These are phyloP conservation scores for Diarsia brunnea DNA, from an alignment of 2,888 invertebrate genomes.

Conservation along the genomic window DNA sequence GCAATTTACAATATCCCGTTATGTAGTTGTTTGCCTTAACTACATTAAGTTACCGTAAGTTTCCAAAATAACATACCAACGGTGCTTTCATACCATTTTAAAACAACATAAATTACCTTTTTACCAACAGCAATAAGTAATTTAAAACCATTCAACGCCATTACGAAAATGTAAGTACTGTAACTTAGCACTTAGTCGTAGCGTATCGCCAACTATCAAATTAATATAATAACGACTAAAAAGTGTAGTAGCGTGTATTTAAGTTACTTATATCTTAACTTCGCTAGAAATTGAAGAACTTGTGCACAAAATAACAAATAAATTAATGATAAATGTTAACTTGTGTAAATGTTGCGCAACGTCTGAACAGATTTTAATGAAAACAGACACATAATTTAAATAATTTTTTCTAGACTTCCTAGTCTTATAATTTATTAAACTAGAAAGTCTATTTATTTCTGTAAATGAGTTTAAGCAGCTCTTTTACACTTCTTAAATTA, in stretches of 20 bases:
- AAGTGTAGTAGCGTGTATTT: neutral
- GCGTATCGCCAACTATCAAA: constrained; percentile 10
- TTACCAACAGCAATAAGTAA: constrained; percentile 4
- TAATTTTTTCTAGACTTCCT: too few species aligned
- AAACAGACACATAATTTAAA: too few species aligned
- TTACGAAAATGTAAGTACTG: constrained; percentile 2
- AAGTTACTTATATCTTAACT: constrained; percentile 1
- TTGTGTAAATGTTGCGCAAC: too few species aligned
- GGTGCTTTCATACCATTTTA: neutral
- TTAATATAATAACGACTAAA: neutral
- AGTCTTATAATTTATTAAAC: too few species aligned
- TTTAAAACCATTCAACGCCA: neutral
- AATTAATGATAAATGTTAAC: too few species aligned
- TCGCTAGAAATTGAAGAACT: neutral
- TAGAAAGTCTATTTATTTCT: too few species aligned
- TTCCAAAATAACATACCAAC: neutral
- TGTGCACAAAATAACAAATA: neutral
- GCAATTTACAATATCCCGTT: too few species aligned
- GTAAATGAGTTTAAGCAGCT: too few species aligned
- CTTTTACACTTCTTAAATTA: too few species aligned
- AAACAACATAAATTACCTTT: constrained; percentile 15
- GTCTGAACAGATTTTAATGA: too few species aligned
- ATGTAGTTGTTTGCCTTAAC: neutral
- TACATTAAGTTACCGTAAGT: neutral
- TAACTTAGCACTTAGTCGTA: neutral